phyloP scores from a whole-genome alignment of 2,113 vertebrate genomes.

The Serinus canaria region DNA sequence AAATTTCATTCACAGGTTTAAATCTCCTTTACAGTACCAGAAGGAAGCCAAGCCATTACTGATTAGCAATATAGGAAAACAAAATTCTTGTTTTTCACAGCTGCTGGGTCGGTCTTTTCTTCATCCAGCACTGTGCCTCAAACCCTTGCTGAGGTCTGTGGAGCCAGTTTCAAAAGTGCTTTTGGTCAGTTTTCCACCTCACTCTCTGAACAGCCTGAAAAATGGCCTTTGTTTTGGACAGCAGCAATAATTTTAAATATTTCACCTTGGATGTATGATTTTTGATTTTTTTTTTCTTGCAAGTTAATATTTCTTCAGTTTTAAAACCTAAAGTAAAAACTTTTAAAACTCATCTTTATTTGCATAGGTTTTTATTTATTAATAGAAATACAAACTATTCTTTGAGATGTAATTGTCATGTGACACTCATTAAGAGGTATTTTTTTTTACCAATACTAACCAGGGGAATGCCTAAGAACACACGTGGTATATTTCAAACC shows the following conservation, averaged over 20 bases:
- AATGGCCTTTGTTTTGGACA: not conserved
- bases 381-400: not conserved
- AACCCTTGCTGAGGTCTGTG: not conserved
- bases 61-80: not conserved
- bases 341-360: not conserved
- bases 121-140: not conserved
- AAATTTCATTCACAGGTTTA: not conserved
- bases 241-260: not conserved
- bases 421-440: not conserved
- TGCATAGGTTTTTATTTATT: not conserved
- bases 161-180: not conserved
- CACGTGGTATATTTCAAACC: no score
- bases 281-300: not conserved
- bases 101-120: rapidly evolving
- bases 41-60: not conserved
- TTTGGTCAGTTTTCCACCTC: not conserved
- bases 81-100: not conserved
- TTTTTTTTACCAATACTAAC: not conserved
- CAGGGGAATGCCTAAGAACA: no score
- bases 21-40: not conserved
- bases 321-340: not conserved
- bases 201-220: not conserved
- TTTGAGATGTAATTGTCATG: rapidly evolving
- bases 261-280: rapidly evolving
- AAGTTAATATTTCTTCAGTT: rapidly evolving